These are phyloP conservation scores for Cephalopterus ornatus DNA, from an alignment of 2,113 vertebrate genomes.

Conservation along the genomic window DNA sequence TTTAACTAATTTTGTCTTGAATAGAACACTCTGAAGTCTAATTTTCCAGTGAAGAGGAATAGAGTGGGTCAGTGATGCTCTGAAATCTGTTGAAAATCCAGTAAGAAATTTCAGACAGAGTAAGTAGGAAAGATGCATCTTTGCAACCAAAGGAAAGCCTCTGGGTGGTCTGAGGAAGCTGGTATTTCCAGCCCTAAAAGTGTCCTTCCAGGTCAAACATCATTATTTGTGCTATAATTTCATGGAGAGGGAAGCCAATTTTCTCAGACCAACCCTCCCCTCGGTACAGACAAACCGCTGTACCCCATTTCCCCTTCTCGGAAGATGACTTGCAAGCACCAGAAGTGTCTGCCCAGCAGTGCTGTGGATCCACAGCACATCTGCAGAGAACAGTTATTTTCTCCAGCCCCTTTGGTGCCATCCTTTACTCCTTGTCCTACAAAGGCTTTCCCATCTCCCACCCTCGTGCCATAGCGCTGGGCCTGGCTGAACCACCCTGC, in stretches of 20 bases:
- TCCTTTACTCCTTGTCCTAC: not conserved
- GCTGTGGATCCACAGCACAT: accelerated
- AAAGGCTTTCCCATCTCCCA: not conserved
- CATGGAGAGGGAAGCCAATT: not conserved
- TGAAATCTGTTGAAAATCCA: not conserved
- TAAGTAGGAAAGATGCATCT: not conserved
- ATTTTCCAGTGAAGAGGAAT: not conserved
- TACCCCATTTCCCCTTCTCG: accelerated
- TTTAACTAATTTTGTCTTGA: not conserved
- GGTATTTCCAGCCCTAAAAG: not conserved
- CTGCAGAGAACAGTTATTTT: not conserved
- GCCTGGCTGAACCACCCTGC: accelerated
- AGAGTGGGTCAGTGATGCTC: not conserved
- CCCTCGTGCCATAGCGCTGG: accelerated
- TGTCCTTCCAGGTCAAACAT: not conserved
- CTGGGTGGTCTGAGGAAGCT: not conserved
- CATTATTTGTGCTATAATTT: not conserved
- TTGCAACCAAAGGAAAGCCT: not conserved
- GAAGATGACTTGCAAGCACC: not conserved
- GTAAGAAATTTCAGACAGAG: not conserved
- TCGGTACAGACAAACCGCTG: not conserved
- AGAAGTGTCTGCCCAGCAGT: not conserved
- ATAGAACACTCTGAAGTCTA: not conserved
- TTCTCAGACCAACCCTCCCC: not conserved
- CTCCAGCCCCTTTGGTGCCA: not conserved